Percentiles rank a stretch among this genome's conserved stretches.
phyloP scores from a whole-genome alignment of 2,888 invertebrate genomes.

The Andrena dorsata region DNA sequence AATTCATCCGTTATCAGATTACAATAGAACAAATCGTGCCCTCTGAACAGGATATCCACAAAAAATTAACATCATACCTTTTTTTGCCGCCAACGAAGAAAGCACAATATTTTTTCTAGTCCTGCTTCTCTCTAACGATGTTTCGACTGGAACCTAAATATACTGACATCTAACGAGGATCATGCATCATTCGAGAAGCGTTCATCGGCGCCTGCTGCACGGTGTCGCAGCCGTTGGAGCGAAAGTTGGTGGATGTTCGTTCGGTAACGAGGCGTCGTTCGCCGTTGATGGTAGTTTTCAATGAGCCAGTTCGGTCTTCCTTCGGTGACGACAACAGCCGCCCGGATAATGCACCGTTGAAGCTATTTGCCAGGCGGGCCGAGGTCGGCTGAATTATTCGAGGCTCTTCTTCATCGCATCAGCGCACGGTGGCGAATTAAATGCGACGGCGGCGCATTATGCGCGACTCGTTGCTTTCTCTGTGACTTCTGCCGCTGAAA shows the following conservation, averaged over 20 bases:
- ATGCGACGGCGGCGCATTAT: slow-evolving; percentile 32
- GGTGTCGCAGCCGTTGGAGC: neutral
- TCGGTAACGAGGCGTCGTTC: slow-evolving; percentile 33
- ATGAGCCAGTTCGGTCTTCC: slow-evolving; percentile 10
- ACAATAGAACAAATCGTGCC: no score
- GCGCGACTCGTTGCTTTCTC: slow-evolving; percentile 23
- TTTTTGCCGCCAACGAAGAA: no score
- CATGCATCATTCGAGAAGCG: neutral
- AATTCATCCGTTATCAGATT: no score
- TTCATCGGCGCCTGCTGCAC: neutral
- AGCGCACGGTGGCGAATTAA: slow-evolving; percentile 25
- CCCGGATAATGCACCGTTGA: slow-evolving; percentile 29
- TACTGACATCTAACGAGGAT: neutral
- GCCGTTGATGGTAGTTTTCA: slow-evolving; percentile 27
- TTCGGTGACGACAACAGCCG: neutral
- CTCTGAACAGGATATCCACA: no score
- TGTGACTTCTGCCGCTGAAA: slow-evolving; percentile 22
- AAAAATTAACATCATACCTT: no score
- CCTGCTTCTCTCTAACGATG: neutral
- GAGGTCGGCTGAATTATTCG: slow-evolving; percentile 26
- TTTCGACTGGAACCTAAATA: neutral
- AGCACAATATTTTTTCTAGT: neutral
- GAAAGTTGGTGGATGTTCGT: slow-evolving; percentile 24
- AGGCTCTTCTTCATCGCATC: slow-evolving; percentile 26
- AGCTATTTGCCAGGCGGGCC: slow-evolving; percentile 18